Percentiles rank a stretch among this genome's conserved stretches.
Evolutionary conservation across 2,888 invertebrate species (phyloP).

Genomic region (Microdon myrmicae): DNA sequence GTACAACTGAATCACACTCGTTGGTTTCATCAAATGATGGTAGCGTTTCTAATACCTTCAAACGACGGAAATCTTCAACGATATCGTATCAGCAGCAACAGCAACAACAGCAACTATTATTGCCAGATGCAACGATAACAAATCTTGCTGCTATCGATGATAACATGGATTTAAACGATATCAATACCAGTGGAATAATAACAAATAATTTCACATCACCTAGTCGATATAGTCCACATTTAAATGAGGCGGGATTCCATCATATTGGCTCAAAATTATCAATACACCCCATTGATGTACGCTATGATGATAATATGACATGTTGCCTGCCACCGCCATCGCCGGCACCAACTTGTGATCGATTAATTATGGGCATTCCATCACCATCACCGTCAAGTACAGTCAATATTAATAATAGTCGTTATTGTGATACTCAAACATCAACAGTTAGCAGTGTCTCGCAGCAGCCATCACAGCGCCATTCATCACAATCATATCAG

Average conservation of each 20-base stretch:
- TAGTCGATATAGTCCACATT: conserved; percentile 57
- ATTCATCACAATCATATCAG: conserved; percentile 22
- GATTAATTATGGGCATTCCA: conserved; percentile 58
- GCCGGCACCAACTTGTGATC: conserved; percentile 66
- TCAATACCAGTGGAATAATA: conserved; percentile 12
- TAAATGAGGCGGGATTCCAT: conserved; percentile 49
- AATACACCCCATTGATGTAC: conserved; percentile 56
- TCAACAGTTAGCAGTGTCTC: conserved; percentile 4
- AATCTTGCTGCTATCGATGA: conserved; percentile 43
- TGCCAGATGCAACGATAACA: conserved; percentile 45
- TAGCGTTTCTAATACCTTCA: conserved; percentile 21
- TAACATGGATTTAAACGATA: conserved; percentile 18
- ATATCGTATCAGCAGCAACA: conserved; percentile 60
- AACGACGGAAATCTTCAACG: conserved; percentile 60
- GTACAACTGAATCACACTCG: conserved; percentile 2
- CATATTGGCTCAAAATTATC: conserved; percentile 55
- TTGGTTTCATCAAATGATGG: conserved; percentile 23
- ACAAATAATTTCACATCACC: conserved; percentile 52
- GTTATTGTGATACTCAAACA: conserved; percentile 29
- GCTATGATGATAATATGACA: conserved; percentile 60
- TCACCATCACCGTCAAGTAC: conserved; percentile 50
- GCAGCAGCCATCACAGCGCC: conserved; percentile 9
- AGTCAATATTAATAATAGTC: conserved; percentile 32
- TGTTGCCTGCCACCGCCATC: conserved; percentile 66
- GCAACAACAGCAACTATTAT: too few relatives aligned